Conservation (phyloP, 1,140 invertebrate species). For the Camponotus vicinus region DNA sequence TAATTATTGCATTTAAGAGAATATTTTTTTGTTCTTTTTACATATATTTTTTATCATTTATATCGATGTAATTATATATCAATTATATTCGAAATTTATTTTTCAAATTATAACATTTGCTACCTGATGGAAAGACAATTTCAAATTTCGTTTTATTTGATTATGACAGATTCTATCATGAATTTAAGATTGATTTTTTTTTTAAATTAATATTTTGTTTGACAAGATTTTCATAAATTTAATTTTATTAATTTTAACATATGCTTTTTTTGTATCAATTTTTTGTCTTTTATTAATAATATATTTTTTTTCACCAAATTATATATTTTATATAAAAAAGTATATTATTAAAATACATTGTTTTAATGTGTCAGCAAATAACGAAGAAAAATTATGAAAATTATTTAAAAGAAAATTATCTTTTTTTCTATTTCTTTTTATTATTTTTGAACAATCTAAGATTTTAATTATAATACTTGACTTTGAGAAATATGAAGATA, state of each 20-base stretch:
- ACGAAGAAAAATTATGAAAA: not conserved
- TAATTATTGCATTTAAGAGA: not conserved
- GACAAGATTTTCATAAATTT: not conserved
- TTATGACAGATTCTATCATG: not conserved
- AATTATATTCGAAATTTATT: not conserved
- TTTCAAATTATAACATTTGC: not conserved
- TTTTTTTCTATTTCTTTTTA: not conserved
- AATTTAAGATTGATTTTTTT: not conserved
- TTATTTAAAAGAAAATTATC: not conserved
- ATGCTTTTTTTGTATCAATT: not conserved
- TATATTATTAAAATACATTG: not conserved
- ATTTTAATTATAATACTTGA: not conserved
- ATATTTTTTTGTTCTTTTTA: not conserved
- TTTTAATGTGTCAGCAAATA: not conserved
- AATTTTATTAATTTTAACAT: not conserved
- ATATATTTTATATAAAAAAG: not conserved
- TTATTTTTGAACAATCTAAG: not conserved
- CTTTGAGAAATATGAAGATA: not conserved
- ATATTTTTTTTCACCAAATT: not conserved
- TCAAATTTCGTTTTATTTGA: not conserved
- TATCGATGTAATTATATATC: not conserved
- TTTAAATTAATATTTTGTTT: not conserved
- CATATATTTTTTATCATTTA: not conserved
- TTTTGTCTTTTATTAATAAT: not conserved
- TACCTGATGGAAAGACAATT: too few species aligned